Base-by-base conservation (phyloP, 2,113 vertebrate species). In the Lycaon pictus region DNA sequence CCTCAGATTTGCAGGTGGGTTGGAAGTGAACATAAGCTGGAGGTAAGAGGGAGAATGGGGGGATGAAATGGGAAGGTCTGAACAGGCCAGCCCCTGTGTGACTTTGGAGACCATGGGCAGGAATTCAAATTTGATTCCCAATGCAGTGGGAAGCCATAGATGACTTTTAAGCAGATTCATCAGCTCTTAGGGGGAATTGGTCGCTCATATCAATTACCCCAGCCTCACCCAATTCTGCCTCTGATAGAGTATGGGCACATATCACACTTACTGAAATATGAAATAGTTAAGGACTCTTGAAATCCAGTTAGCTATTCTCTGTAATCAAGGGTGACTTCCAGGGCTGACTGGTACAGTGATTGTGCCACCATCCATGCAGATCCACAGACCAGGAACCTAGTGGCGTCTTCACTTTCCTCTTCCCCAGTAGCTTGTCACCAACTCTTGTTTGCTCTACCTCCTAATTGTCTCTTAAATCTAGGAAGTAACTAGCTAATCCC, bases 231-330 rank as follows among this genome's bases (percentile, higher is more conserved):
- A 37, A 43, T 37, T 76, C 51, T 74, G 65, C 37, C 37, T 80
- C 58, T 1, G 15, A 25, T 1, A 37, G 48, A 56, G 62, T 11
- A 0, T 19, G 7, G 16, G 3, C 17, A 11, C 12, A 29, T 15
- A 27, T 0, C 58, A 5, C 12, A 25, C 8, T 81, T 43, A 43
- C 43, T 43, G 43, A 43, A 69, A 37, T n/a, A 19, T 13, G 4
- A 29, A 48, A 53, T 55, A n/a, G 43, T n/a, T 55, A 11, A 12
- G 23, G 23, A 48, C 72, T 94, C 55, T 60, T 63, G 60, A 37
- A 63, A 72, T 81, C 55, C 58, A 20, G 60, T 13, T 67, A 35
- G 20, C 58, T 65, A 60, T 71, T 58, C 16, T 77, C 53, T 79
- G 12, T 12, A 7, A 48, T 5, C 12, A 55, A 71, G 67, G 53